Evolutionary conservation across 2,797 vertebrate species (phyloP).

Genomic region (Clarias fuscus): DNA sequence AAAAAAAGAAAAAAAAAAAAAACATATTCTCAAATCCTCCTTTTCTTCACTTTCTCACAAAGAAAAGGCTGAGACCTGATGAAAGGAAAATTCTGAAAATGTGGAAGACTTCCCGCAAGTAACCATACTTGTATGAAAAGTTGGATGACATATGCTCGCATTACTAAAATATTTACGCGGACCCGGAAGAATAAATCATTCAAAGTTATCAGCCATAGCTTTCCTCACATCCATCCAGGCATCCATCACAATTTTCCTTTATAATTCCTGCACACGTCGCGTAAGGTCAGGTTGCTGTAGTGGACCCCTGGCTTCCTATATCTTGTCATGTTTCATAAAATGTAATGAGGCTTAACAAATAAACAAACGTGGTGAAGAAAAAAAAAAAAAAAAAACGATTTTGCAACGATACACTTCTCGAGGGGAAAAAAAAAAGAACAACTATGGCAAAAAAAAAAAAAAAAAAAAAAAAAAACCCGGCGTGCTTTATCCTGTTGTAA

Average conservation of each 20-base stretch:
- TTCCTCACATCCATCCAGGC: background rate
- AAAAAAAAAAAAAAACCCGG: conserved; percentile 19
- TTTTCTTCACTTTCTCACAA: background rate
- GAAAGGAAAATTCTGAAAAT: background rate
- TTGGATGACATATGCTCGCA: background rate
- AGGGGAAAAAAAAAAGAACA: background rate
- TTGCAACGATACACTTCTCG: conserved; percentile 22
- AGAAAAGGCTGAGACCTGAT: background rate
- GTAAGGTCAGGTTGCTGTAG: background rate
- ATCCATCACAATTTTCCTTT: background rate
- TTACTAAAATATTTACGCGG: background rate
- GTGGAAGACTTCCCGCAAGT: background rate
- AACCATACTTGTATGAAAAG: too few relatives aligned
- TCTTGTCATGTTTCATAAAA: conserved; percentile 20
- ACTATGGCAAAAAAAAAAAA: background rate
- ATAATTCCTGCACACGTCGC: background rate
- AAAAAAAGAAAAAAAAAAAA: too few relatives aligned
- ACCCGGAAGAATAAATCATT: background rate
- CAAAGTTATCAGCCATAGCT: background rate
- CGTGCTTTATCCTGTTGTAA: conserved; percentile 55
- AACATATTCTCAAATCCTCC: background rate
- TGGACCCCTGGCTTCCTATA: background rate
- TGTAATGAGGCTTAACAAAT: background rate
- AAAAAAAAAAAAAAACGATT: conserved; percentile 23
- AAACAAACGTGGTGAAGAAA: conserved; percentile 29